These are phyloP conservation scores for Protosalanx chinensis DNA, from an alignment of 2,797 vertebrate species.

Conservation along the genomic window DNA sequence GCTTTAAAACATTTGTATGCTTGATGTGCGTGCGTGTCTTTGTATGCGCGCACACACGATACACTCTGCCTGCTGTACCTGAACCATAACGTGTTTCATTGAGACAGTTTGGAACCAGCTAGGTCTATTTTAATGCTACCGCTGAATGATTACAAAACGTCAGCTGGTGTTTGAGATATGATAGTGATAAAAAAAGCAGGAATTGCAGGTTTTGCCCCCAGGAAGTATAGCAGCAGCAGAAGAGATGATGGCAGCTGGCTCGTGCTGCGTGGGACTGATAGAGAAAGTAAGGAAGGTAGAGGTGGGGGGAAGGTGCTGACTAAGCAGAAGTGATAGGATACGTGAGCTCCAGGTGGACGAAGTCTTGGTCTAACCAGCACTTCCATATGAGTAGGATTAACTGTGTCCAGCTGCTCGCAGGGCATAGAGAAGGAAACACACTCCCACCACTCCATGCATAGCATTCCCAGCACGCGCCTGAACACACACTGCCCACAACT, in stretches of 20 bases:
- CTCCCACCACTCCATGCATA: not conserved
- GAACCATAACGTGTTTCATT: too few relatives aligned
- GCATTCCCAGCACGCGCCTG: not conserved
- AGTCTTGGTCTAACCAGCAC: not conserved
- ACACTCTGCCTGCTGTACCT: too few relatives aligned
- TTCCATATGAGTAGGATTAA: not conserved
- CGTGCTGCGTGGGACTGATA: slow-evolving; percentile 21
- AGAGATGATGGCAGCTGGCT: slow-evolving; percentile 25
- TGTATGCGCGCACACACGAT: too few relatives aligned
- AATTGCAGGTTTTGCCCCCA: slow-evolving; percentile 26
- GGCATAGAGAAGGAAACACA: not conserved
- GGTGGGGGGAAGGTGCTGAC: not conserved
- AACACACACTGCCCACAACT: not conserved
- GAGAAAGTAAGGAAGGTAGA: too few relatives aligned
- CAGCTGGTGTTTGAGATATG: not conserved
- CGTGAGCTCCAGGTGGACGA: slow-evolving; percentile 3
- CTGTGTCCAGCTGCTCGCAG: not conserved
- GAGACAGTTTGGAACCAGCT: too few relatives aligned
- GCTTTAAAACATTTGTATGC: too few relatives aligned
- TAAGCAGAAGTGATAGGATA: slow-evolving; percentile 12
- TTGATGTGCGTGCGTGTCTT: too few relatives aligned
- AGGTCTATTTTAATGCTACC: not conserved
- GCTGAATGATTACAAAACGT: not conserved
- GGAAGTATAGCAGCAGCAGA: slow-evolving; percentile 15
- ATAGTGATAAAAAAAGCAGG: slow-evolving; percentile 18